Base-by-base conservation (phyloP, 2,888 invertebrate genomes). In the Hydrotaea diabolus region DNA sequence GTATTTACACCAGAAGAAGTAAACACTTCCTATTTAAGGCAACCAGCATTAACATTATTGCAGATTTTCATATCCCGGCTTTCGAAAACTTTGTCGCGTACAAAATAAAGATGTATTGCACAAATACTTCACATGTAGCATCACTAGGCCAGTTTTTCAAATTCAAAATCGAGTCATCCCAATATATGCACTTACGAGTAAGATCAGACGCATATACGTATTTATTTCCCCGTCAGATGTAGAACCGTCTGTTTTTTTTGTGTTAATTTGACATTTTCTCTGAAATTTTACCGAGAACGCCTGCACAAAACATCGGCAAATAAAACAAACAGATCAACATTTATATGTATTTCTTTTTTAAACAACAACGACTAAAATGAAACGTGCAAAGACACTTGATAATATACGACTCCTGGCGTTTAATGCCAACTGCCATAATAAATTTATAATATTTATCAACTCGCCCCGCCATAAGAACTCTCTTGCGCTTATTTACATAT, bases 381-480 rank as follows among this genome's bases (percentile, higher is more conserved):
- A n/a, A 62, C 43, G 13, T 19, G 69, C 46, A n/a, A 69, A 69
- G 43, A 69, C 21, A 69, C 46, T 23, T 23, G 17, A 69, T 21
- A 69, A 69, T 69, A 69, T 46, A 69, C 69, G 69, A 46, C 21
- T 69, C 43, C 69, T 69, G 46, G 69, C 69, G 69, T 69, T 69
- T 69, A 59, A 69, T 69, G 69, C 69, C 69, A 69, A 46, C 43
- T 43, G 69, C 69, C 69, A 46, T 21, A 69, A 69, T 69, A 46
- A 46, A 69, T 69, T 31, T 23, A 69, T 46, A 23, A 15, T 49
- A 15, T 59, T 59, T 59, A 59, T 59, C 26, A 69, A 43, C 69
- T 62, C 62, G 31, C 31, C 31, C 46, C 69, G 19, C 69, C 43
- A n/a, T 69, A 69, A 69, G 46, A 46, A 43, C 15, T 31, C 23